Percentiles rank a stretch among this genome's conserved stretches.
Evolutionary conservation across 2,113 vertebrate genomes (phyloP).

Genomic region (Noturus placidus): DNA sequence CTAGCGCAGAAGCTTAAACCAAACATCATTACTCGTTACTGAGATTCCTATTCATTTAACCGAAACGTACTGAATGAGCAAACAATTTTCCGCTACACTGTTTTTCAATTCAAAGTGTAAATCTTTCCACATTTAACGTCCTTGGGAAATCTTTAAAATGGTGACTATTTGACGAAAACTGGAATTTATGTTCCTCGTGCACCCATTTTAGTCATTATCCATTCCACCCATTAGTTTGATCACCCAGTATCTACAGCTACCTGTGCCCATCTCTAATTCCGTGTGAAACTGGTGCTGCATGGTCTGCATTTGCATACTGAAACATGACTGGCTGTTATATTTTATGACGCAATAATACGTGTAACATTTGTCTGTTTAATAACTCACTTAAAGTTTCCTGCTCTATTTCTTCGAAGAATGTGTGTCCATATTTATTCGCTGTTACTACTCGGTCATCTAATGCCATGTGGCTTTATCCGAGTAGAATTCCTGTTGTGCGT

Average conservation of each 20-base stretch:
- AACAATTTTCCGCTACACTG: no score
- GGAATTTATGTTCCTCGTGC: no score
- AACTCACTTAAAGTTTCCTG: neutral
- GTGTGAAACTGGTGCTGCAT: neutral
- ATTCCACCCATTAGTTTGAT: neutral
- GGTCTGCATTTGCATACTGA: neutral
- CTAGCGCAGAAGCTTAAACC: no score
- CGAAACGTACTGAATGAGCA: no score
- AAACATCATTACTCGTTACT: no score
- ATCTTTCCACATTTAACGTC: no score
- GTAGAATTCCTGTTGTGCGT: constrained; percentile 5
- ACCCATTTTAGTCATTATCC: neutral
- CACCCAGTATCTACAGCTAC: neutral
- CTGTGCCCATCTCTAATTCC: neutral
- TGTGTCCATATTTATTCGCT: neutral
- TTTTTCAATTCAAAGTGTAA: no score
- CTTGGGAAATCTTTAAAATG: no score
- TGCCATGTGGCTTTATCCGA: neutral
- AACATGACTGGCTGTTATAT: neutral
- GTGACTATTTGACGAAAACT: no score
- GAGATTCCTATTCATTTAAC: no score
- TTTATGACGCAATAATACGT: neutral
- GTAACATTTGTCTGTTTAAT: neutral
- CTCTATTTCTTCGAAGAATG: no score
- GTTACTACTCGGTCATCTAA: neutral